Evolutionary conservation across 2,888 invertebrate genomes (phyloP), one percentile per base, ranked within the genome.

Genomic region (Eupsilia transversa): DNA sequence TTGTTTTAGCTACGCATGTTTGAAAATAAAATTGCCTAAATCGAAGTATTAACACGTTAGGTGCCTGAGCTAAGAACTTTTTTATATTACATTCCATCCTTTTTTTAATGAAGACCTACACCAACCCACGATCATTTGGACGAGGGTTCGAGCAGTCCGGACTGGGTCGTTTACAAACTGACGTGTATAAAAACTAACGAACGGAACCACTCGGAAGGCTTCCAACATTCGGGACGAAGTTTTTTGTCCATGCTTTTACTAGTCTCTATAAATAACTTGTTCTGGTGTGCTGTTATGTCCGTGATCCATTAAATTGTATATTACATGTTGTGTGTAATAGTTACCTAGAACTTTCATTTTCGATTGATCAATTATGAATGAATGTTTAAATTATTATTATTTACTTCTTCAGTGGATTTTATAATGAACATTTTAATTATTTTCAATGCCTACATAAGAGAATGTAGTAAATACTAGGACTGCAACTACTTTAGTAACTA

Each of bases 241-340:
- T 95, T 94, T 95, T 94, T 94, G 92, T 93, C 80, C 83, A 86
- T 89, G 88, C 93, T 92, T 93, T 92, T 92, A 92, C 91, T 91
- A 82, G 83, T 85, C 82, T 84, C 93, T 94, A 94, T 93, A 94
- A 94, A 94, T 95, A 94, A 92, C 91, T 90, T 87, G 91, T 91
- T 93, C 91, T 92, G 91, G 90, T 91, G 88, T 89, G 89, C 86
- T 86, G 87, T 86, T 87, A 72, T 63, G 79, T 43, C 75, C 84
- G 84, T 89, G 90, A 86, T 90, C 89, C 89, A 91, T 89, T 90
- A 89, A 86, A 85, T 87, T 76, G 82, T 83, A 63, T 80, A 86
- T 80, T 83, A 77, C 71, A 81, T 85, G 86, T 78, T 59, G 63
- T 61, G 80, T 79, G 56, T 79, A 72, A 56, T 74, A 59, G 71